These are phyloP conservation scores for Acanthiza pusilla DNA, from an alignment of 2,797 vertebrate genomes.

Conservation along the genomic window DNA sequence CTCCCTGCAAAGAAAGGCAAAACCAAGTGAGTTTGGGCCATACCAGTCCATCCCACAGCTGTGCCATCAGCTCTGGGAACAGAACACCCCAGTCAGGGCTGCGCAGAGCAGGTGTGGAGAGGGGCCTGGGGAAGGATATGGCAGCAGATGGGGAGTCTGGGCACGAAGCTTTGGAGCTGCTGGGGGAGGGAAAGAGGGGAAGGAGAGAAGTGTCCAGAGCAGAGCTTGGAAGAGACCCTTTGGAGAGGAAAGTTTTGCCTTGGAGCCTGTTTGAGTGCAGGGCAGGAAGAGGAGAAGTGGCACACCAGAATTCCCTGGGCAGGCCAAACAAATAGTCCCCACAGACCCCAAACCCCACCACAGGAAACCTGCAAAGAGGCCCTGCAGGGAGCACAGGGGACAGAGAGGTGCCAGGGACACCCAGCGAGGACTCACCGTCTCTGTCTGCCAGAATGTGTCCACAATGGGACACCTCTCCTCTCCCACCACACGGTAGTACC, in stretches of 20 bases:
- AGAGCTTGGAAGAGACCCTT: not conserved
- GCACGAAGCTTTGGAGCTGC: not conserved
- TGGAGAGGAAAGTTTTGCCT: not conserved
- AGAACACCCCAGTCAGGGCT: not conserved
- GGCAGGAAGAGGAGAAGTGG: not conserved
- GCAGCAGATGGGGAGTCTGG: not conserved
- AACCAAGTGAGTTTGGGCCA: rapidly evolving
- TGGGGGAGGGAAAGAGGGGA: not conserved
- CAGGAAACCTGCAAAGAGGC: not conserved
- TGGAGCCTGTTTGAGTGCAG: not conserved
- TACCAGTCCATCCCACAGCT: not conserved
- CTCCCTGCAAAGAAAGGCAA: slow-evolving; percentile 79
- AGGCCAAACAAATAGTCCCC: not conserved
- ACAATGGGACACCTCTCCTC: slow-evolving; percentile 89
- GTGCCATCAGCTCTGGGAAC: not conserved
- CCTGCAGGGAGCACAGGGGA: not conserved
- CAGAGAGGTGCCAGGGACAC: not conserved
- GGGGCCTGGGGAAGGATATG: not conserved
- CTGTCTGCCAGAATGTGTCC: slow-evolving; percentile 98
- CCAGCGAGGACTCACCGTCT: slow-evolving; percentile 80
- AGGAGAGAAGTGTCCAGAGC: not conserved
- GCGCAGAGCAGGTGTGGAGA: not conserved
- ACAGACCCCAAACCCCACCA: not conserved
- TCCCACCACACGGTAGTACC: slow-evolving; percentile 92
- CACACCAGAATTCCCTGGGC: not conserved